Evolutionary conservation across 2,113 vertebrate species (phyloP).

Genomic region (Bambusicola thoracicus): DNA sequence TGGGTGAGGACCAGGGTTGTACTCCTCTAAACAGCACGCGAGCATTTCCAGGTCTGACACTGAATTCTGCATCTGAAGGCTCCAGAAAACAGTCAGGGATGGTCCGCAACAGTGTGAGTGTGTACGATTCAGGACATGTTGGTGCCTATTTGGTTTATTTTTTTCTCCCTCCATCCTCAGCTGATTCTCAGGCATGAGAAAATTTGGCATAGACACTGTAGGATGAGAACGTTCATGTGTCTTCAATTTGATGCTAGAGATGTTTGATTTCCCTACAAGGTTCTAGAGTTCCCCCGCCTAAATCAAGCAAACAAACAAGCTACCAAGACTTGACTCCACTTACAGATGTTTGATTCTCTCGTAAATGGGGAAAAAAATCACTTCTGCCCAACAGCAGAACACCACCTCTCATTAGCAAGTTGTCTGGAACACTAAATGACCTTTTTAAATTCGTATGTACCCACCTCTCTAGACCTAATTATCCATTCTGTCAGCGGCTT

Average conservation of each 20-base stretch:
- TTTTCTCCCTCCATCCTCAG: background rate
- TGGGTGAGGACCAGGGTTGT: background rate
- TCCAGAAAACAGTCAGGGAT: background rate
- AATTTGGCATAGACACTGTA: background rate
- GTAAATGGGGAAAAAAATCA: background rate
- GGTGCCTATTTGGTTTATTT: background rate
- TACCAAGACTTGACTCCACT: background rate
- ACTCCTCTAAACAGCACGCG: accelerated
- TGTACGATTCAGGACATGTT: background rate
- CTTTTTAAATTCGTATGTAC: background rate
- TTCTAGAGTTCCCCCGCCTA: background rate
- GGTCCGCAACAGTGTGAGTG: accelerated
- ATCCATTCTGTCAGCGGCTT: background rate
- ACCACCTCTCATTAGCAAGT: background rate
- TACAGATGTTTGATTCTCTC: background rate
- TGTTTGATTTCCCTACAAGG: background rate
- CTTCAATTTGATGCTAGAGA: background rate
- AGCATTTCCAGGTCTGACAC: background rate
- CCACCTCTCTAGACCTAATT: conserved; percentile 9
- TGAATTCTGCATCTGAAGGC: background rate
- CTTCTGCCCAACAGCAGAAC: background rate
- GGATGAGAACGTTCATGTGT: background rate
- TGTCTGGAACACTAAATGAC: background rate
- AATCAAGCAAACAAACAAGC: background rate
- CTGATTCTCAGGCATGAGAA: background rate